These are phyloP conservation scores for Lepilemur septentrionalis DNA, from an alignment of 2,797 vertebrate genomes.

Conservation along the genomic window DNA sequence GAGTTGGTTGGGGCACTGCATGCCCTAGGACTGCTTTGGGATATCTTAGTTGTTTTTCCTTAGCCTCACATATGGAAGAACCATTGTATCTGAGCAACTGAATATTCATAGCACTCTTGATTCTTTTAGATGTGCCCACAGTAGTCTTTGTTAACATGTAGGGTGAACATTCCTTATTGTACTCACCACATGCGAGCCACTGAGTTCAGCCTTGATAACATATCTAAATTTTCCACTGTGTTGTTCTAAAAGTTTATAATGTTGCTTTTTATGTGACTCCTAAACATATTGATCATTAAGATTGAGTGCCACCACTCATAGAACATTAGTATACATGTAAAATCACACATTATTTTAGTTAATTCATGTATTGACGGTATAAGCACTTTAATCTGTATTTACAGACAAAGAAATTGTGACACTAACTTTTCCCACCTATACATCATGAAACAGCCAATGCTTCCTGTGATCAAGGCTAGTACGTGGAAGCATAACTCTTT, in stretches of 20 bases:
- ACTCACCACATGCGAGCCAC: not conserved
- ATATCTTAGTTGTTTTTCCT: not conserved
- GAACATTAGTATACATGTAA: not conserved
- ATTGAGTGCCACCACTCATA: not conserved
- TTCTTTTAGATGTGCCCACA: not conserved
- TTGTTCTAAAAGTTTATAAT: not conserved
- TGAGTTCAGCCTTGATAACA: not conserved
- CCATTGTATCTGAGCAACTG: not conserved
- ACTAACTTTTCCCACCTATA: not conserved
- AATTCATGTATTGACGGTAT: not conserved
- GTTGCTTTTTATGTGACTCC: not conserved
- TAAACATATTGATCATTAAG: not conserved
- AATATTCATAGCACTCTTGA: not conserved
- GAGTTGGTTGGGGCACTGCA: not conserved
- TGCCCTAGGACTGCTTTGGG: not conserved
- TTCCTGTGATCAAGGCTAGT: not conserved
- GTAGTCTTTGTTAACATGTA: not conserved
- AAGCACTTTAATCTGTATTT: not conserved
- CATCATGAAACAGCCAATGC: not conserved
- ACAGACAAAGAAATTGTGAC: not conserved
- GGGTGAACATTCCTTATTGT: not conserved
- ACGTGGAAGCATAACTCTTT: not conserved
- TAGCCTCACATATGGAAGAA: not conserved
- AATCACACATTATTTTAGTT: not conserved
- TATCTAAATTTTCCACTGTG: not conserved